Percentiles rank a stretch among this genome's conserved stretches.
Evolutionary conservation across 1,140 invertebrate genomes (phyloP).

Genomic region (Caenorhabditis latens): DNA sequence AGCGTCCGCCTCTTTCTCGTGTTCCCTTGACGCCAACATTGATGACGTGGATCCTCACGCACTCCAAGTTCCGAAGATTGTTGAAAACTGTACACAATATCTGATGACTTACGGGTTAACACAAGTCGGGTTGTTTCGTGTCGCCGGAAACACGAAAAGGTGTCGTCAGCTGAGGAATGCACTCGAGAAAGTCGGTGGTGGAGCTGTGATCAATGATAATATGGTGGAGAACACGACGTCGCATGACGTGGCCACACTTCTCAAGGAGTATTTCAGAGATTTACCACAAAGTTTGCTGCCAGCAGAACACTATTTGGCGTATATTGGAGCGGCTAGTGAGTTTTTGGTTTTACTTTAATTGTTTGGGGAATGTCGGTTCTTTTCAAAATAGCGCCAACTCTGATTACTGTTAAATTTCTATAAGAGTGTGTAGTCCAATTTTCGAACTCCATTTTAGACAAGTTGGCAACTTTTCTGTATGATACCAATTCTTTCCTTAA

Average conservation of each 20-base stretch:
- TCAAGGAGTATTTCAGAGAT: conserved; percentile 93
- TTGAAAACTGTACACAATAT: conserved; percentile 63
- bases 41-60: conserved; percentile 59
- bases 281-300: conserved; percentile 91
- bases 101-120: conserved; percentile 58
- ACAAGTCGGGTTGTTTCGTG: conserved; percentile 62
- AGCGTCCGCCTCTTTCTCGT: conserved; percentile 57
- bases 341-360: conserved; percentile 61
- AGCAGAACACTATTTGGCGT: conserved; percentile 88
- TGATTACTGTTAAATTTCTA: not conserved
- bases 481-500: too few relatives aligned
- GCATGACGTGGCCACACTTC: conserved; percentile 90
- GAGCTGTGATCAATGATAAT: conserved; percentile 54
- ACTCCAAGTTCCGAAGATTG: conserved; percentile 61
- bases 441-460: too few relatives aligned
- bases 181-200: conserved; percentile 57
- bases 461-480: too few relatives aligned
- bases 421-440: too few relatives aligned
- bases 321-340: conserved; percentile 91
- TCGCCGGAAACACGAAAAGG: conserved; percentile 62
- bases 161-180: conserved; percentile 62
- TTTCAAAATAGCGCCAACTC: not conserved
- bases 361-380: too few relatives aligned
- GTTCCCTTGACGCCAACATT: conserved; percentile 46
- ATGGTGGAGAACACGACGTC: conserved; percentile 84